These are phyloP conservation scores for Rhynchonycteris naso DNA, from an alignment of 2,797 vertebrate genomes.

Conservation along the genomic window DNA sequence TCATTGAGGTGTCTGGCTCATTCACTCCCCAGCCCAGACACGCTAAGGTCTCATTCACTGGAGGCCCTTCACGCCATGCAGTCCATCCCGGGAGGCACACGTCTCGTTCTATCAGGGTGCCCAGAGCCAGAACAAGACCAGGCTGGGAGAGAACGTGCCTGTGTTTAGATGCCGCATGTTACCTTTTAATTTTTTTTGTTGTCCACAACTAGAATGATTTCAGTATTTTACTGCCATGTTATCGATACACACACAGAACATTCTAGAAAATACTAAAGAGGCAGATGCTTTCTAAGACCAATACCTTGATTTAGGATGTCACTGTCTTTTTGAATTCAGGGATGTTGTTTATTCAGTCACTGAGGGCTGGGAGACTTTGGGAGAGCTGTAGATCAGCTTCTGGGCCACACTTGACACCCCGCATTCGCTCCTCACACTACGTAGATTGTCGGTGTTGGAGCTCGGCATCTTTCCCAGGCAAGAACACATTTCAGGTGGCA, in stretches of 20 bases:
- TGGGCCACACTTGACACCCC: background rate
- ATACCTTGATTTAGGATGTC: conserved; percentile 26
- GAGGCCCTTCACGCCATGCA: background rate
- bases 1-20: background rate
- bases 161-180: background rate
- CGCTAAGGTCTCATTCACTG: background rate
- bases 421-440: conserved; percentile 53
- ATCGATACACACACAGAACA: background rate
- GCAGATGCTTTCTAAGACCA: conserved; percentile 31
- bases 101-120: background rate
- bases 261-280: conserved; percentile 54
- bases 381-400: conserved; percentile 10
- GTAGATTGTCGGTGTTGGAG: conserved; percentile 29
- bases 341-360: conserved; percentile 49
- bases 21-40: background rate
- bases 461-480: conserved; percentile 11
- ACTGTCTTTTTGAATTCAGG: conserved; percentile 3
- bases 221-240: background rate
- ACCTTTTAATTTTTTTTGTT: conserved; percentile 21
- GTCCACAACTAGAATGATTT: background rate
- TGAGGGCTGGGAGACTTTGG: conserved; percentile 48
- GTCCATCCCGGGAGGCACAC: background rate
- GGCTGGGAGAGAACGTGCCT: background rate
- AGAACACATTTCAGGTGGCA: conserved; percentile 56
- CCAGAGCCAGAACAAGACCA: background rate